Conservation (phyloP, 2,888 invertebrate species). For the Apotomis capreana region DNA sequence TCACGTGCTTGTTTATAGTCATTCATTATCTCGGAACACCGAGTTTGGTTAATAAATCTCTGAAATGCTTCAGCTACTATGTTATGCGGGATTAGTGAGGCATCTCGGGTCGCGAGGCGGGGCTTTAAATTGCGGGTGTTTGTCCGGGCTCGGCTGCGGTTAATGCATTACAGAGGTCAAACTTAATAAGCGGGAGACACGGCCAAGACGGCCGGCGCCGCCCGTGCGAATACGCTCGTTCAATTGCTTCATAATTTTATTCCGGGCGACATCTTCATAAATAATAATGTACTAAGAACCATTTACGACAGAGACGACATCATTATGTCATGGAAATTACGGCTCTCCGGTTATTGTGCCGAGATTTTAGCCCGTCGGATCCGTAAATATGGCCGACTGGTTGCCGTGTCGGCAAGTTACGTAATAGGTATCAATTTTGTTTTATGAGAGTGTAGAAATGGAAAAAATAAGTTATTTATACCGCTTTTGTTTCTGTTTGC, state of each 20-base stretch:
- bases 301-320: conserved; percentile 30
- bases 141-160: conserved; percentile 53
- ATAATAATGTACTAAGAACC: conserved; percentile 32
- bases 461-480: not conserved
- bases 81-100: conserved; percentile 62
- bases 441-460: not conserved
- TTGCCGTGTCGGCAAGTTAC: not conserved
- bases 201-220: conserved; percentile 42
- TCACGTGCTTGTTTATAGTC: conserved; percentile 43
- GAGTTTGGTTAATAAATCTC: conserved; percentile 60
- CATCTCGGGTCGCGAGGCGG: conserved; percentile 49
- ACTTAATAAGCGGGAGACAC: conserved; percentile 59
- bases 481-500: not conserved
- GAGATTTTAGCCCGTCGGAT: conserved; percentile 14
- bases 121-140: conserved; percentile 62
- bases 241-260: conserved; percentile 57
- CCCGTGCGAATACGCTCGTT: conserved; percentile 45
- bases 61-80: conserved; percentile 58
- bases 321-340: conserved; percentile 36
- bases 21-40: conserved; percentile 55
- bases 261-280: conserved; percentile 55
- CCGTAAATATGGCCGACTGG: conserved; percentile 5
- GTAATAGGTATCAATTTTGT: not conserved
- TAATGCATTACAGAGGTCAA: conserved; percentile 61
- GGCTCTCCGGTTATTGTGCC: conserved; percentile 20